Evolutionary conservation across 1,140 invertebrate genomes (phyloP).

Genomic region (Mylabris phalerata): DNA sequence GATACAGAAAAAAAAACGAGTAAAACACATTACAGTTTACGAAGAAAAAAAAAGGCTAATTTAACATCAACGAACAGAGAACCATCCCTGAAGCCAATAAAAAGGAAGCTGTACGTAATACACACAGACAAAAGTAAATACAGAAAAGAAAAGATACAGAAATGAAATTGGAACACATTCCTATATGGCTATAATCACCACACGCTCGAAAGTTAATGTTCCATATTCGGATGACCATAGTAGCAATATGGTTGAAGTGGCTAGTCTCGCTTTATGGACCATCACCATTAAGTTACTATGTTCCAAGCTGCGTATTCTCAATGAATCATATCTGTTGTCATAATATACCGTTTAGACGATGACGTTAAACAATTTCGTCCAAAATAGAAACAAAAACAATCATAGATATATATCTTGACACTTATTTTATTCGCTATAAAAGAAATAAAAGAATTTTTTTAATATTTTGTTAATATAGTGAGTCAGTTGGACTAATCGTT

Average conservation of each 20-base stretch:
- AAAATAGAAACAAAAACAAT: too few species aligned
- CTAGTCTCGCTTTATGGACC: constrained; percentile 21
- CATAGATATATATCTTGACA: too few species aligned
- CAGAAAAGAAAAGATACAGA: constrained; percentile 15
- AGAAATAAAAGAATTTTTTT: too few species aligned
- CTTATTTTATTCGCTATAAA: too few species aligned
- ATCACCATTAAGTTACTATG: constrained; percentile 19
- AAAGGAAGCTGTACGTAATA: constrained; percentile 8
- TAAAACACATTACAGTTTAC: constrained; percentile 1
- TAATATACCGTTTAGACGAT: constrained; percentile 7
- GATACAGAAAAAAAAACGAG: constrained; percentile 1
- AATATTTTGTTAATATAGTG: too few species aligned
- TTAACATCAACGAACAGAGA: constrained; percentile 9
- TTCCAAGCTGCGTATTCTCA: constrained; percentile 13
- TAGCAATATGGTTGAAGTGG: constrained; percentile 19
- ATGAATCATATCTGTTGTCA: constrained; percentile 15
- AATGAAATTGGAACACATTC: constrained; percentile 22
- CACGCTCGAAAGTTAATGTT: constrained; percentile 23
- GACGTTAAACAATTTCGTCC: background rate
- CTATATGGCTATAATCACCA: constrained; percentile 16
- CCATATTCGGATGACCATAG: constrained; percentile 18
- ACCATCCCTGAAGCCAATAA: constrained; percentile 9
- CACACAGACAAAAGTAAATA: constrained; percentile 18
- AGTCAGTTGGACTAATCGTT: constrained; percentile 5
- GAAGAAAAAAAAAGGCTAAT: constrained; percentile 7